Evolutionary conservation across 2,888 invertebrate species (phyloP), one percentile per base, ranked within the genome.

Genomic region (Lithophane socia): DNA sequence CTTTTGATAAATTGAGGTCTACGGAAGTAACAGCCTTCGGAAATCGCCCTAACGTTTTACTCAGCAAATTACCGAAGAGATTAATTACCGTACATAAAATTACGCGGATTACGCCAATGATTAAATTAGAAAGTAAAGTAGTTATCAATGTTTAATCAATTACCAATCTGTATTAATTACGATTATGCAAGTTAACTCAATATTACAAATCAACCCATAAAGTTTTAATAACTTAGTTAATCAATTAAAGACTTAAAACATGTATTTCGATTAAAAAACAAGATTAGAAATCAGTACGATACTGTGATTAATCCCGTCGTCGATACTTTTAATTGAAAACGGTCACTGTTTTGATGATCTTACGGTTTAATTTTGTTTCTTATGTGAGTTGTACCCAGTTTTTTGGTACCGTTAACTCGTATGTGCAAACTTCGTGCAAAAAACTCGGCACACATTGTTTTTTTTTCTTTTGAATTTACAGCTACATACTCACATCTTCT

Each of bases 381-480:
- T 73, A 56, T 79, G 71, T 83, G 80, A 77, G 65, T 65, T 56
- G 82, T 81, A 70, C 75, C 78, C 83, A 74, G 85, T 89, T 91
- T 90, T 88, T 84, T 73, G 63, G 74, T 89, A 91, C 94, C 93
- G 94, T 94, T 94, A 92, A 78, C 83, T 83, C 88, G 87, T 91
- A 90, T 92, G 91, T 90, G 92, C 90, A 91, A 89, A 89, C 87
- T 85, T 86, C 83, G 87, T 88, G 90, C 91, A 92, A 94, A 94
- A 93, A 93, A 90, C 77, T 86, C 80, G 73, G 86, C 86, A 86
- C 87, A 89, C 79, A 87, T 87, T 24, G 75, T 86, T 88, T 92
- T 93, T 93, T 88, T 79, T 56, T 79, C 83, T 75, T 77, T 80
- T 29, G 8, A 88, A 90, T 93, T 92, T 93, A 94, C 94, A 93